Evolutionary conservation across 1,140 invertebrate species (phyloP).

Genomic region (Platyscapa corneri): DNA sequence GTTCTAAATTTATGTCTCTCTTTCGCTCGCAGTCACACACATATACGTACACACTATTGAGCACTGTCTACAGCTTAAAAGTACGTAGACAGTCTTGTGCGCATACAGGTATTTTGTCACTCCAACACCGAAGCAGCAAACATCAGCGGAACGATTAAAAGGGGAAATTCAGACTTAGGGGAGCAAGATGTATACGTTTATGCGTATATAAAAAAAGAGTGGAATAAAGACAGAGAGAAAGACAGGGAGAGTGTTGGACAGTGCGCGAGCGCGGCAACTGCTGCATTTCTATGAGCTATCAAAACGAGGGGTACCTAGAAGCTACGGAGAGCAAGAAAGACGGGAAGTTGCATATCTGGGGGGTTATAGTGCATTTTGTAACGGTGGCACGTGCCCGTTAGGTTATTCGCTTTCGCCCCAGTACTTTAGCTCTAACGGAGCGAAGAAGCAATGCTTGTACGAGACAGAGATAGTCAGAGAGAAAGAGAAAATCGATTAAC

Average conservation of each 20-base stretch:
- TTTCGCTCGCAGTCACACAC: background rate
- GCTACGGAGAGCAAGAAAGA: slow-evolving; percentile 10
- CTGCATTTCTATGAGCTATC: background rate
- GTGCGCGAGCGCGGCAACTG: slow-evolving; percentile 21
- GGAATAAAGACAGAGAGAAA: background rate
- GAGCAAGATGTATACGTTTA: background rate
- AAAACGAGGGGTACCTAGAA: background rate
- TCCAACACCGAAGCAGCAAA: background rate
- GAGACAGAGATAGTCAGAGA: slow-evolving; percentile 14
- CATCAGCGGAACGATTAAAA: slow-evolving; percentile 1
- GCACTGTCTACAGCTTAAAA: background rate
- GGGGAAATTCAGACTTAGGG: slow-evolving; percentile 9
- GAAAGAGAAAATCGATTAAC: background rate
- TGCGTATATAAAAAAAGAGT: no score
- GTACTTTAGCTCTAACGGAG: slow-evolving; percentile 19
- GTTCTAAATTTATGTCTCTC: no score
- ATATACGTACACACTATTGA: no score
- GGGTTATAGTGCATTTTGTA: slow-evolving; percentile 55
- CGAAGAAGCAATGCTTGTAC: background rate
- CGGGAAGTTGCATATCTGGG: slow-evolving; percentile 6
- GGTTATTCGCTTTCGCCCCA: slow-evolving; percentile 1
- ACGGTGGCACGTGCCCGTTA: slow-evolving; percentile 66
- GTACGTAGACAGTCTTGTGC: background rate
- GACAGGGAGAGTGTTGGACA: background rate
- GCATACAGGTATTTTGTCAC: slow-evolving; percentile 23